Evolutionary conservation across 92 coral and sea anemone species (phyloP).

Genomic region (Zoanthus solanderi): DNA sequence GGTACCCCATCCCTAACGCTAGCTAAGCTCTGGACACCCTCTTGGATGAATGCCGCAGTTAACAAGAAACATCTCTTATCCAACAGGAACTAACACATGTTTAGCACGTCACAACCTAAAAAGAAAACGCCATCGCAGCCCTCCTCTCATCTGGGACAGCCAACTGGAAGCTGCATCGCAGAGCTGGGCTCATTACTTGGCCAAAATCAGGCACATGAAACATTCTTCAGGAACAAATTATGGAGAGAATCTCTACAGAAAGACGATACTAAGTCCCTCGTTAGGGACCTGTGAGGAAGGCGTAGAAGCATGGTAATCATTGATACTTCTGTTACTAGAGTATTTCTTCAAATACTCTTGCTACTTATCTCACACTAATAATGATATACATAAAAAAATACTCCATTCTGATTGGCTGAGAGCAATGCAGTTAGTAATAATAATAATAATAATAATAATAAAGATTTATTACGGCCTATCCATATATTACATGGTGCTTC

Average conservation of each 20-base stretch:
- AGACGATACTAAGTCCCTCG: not conserved
- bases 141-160: slow-evolving; percentile 19
- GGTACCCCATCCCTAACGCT: too few relatives aligned
- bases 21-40: too few relatives aligned
- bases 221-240: not conserved
- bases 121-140: slow-evolving; percentile 27
- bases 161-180: slow-evolving; percentile 2
- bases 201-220: not conserved
- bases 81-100: not conserved
- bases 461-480: too few relatives aligned
- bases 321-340: not conserved
- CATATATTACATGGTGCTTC: too few relatives aligned
- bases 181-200: slow-evolving; percentile 13
- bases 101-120: slow-evolving; percentile 19
- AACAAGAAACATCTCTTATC: too few relatives aligned
- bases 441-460: too few relatives aligned
- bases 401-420: too few relatives aligned
- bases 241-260: slow-evolving; percentile 22
- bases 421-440: too few relatives aligned
- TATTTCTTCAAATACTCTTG: too few relatives aligned
- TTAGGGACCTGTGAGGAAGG: slow-evolving; percentile 10
- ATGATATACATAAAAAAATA: too few relatives aligned
- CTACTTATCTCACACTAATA: too few relatives aligned
- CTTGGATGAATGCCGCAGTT: too few relatives aligned
- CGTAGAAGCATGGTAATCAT: slow-evolving; percentile 7